These are phyloP conservation scores for Microchrysa polita DNA, from an alignment of 2,888 invertebrate species.

Conservation along the genomic window DNA sequence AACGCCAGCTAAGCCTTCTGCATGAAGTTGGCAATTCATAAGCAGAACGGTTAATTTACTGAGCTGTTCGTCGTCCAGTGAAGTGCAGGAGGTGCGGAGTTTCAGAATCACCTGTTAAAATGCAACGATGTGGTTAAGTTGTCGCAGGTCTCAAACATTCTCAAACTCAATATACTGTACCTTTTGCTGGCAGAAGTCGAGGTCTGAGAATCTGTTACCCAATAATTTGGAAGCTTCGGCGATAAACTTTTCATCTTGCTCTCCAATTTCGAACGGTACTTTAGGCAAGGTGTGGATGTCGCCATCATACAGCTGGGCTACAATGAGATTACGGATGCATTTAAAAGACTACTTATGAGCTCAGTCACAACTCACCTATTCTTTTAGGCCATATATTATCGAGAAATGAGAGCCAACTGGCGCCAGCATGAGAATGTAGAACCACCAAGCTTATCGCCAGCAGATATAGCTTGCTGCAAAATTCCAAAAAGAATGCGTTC, in stretches of 20 bases:
- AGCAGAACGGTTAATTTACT: slow-evolving; percentile 74
- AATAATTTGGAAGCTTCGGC: slow-evolving; percentile 70
- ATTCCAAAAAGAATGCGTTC: no score
- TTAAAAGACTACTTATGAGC: no score
- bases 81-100: slow-evolving; percentile 68
- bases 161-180: slow-evolving; percentile 56
- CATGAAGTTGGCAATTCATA: slow-evolving; percentile 73
- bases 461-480: slow-evolving; percentile 43
- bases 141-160: background rate
- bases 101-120: slow-evolving; percentile 69
- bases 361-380: slow-evolving; percentile 20
- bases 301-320: slow-evolving; percentile 18
- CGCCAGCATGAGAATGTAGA: slow-evolving; percentile 43
- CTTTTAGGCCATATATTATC: slow-evolving; percentile 47
- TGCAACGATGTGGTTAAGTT: no score
- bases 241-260: slow-evolving; percentile 71
- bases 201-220: slow-evolving; percentile 67
- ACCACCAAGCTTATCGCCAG: slow-evolving; percentile 42
- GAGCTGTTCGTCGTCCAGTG: slow-evolving; percentile 71
- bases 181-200: slow-evolving; percentile 73
- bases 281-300: slow-evolving; percentile 37
- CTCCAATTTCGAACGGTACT: slow-evolving; percentile 68
- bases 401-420: slow-evolving; percentile 41
- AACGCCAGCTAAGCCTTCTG: slow-evolving; percentile 70
- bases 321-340: background rate